Evolutionary conservation across 2,888 invertebrate genomes (phyloP).

Genomic region (Pterostichus madidus): DNA sequence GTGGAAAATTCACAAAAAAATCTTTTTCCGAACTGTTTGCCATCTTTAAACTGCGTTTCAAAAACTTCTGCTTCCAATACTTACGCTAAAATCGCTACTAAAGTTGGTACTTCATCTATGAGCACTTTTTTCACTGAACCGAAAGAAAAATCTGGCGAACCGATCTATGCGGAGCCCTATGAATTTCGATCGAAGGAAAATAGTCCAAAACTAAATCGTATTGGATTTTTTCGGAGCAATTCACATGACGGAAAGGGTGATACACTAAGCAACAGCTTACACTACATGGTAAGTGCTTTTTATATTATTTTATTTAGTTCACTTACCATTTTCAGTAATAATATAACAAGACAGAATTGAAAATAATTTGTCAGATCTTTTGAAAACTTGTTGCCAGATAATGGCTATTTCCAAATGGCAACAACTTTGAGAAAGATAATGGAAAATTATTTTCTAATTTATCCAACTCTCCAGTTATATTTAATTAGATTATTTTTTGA

Average conservation of each 20-base stretch:
- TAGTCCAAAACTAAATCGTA: conserved; percentile 3
- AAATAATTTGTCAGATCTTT: too few relatives aligned
- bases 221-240: conserved; percentile 2
- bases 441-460: too few relatives aligned
- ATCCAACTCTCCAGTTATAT: too few relatives aligned
- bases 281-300: conserved; percentile 77
- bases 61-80: conserved; percentile 71
- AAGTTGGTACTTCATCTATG: conserved; percentile 71
- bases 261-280: conserved; percentile 74
- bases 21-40: conserved; percentile 74
- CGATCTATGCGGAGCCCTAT: conserved; percentile 83
- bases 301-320: neutral
- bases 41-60: conserved; percentile 73
- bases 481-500: too few relatives aligned
- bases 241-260: conserved; percentile 67
- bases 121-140: conserved; percentile 73
- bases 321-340: too few relatives aligned
- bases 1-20: conserved; percentile 66
- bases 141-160: conserved; percentile 76
- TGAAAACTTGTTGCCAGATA: too few relatives aligned
- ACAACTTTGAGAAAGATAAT: too few relatives aligned
- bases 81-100: conserved; percentile 73
- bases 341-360: too few relatives aligned
- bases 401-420: too few relatives aligned
- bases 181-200: conserved; percentile 69